Conservation (phyloP, 35 echinoderm and acorn worm species). For the Holothuria glaberrima region DNA sequence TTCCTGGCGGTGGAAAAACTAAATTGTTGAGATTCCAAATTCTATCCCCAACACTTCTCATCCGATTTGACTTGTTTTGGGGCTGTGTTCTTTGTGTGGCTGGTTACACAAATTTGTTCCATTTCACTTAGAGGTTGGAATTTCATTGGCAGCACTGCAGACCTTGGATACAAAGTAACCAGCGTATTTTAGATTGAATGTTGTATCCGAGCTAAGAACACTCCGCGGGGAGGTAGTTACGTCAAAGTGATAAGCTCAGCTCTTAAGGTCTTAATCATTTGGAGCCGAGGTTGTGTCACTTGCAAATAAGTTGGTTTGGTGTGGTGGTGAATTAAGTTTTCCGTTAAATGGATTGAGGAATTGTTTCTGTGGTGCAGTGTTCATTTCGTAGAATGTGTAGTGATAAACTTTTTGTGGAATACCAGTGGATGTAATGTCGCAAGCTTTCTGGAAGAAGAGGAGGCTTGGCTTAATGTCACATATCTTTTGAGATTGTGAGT, state of each 20-base stretch:
- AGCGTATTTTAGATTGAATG: constrained; percentile 44
- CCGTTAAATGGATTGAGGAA: too few relatives aligned
- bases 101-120: constrained; percentile 42
- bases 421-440: too few relatives aligned
- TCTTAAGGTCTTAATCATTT: constrained; percentile 28
- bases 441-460: too few relatives aligned
- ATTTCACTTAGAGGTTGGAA: constrained; percentile 34
- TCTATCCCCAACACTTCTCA: neutral
- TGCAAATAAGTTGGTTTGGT: too few relatives aligned
- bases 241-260: constrained; percentile 32
- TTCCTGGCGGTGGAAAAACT: constrained; percentile 50
- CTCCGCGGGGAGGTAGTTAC: constrained; percentile 45
- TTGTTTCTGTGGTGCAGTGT: too few relatives aligned
- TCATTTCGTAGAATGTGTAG: too few relatives aligned
- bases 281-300: neutral
- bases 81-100: constrained; percentile 25
- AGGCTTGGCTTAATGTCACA: too few relatives aligned
- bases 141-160: neutral
- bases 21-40: constrained; percentile 63
- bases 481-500: too few relatives aligned
- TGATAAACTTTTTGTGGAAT: too few relatives aligned
- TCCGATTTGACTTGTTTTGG: neutral
- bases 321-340: too few relatives aligned
- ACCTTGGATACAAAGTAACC: neutral
- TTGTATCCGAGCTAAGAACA: neutral